Conservation (phyloP, 2,113 vertebrate genomes). For the Elephantulus edwardii region DNA sequence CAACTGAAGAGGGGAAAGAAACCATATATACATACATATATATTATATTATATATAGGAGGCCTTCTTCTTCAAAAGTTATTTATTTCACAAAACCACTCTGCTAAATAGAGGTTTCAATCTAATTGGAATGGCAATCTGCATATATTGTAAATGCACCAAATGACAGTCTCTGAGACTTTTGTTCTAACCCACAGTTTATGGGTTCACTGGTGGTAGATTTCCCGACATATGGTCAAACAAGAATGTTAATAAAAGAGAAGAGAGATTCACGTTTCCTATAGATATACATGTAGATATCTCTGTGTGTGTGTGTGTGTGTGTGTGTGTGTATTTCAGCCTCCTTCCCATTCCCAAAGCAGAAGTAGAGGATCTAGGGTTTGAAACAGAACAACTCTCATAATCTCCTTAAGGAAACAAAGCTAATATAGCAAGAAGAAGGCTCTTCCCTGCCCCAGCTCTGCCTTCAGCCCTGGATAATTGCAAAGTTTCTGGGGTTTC, state of each 20-base stretch:
- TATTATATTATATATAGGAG: constrained; percentile 48
- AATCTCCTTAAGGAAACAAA: constrained; percentile 51
- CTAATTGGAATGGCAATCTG: constrained; percentile 67
- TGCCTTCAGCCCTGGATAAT: constrained; percentile 4
- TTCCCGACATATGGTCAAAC: background rate
- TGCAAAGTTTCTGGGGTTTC: constrained; percentile 44
- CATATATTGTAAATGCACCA: constrained; percentile 67
- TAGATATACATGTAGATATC: no score
- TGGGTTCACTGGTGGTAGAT: background rate
- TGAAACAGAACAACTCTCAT: constrained; percentile 63
- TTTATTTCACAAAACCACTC: constrained; percentile 77
- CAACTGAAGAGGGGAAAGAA: constrained; percentile 27
- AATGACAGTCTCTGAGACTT: constrained; percentile 17
- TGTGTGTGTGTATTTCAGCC: constrained; percentile 53
- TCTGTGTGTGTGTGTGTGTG: no score
- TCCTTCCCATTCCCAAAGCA: constrained; percentile 58
- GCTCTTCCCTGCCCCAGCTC: background rate
- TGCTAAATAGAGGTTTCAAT: constrained; percentile 73
- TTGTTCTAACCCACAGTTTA: background rate
- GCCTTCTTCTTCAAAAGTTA: constrained; percentile 71
- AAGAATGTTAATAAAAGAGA: constrained; percentile 43
- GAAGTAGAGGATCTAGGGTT: constrained; percentile 58
- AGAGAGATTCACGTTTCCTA: background rate
- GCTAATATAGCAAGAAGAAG: constrained; percentile 33
- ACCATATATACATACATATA: no score